Conservation (phyloP, 92 coral and sea anemone genomes). For the Porites divaricata region DNA sequence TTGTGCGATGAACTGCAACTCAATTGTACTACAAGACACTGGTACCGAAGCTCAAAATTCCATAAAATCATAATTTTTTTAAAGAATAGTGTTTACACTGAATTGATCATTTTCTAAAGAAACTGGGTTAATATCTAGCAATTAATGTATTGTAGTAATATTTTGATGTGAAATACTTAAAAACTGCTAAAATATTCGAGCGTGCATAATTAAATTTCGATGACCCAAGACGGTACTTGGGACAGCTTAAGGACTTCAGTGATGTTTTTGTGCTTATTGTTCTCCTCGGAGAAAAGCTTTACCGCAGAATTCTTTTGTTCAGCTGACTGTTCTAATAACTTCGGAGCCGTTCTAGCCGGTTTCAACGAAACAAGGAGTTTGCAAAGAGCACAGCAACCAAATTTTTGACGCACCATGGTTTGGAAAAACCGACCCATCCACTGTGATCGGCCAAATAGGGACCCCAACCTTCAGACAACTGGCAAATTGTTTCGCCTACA, state of each 20-base stretch:
- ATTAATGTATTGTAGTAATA: too few species aligned
- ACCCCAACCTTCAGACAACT: not conserved
- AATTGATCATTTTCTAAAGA: too few species aligned
- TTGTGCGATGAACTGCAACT: too few species aligned
- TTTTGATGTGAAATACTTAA: slow-evolving; percentile 4
- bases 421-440: not conserved
- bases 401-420: not conserved
- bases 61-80: too few species aligned
- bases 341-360: slow-evolving; percentile 2
- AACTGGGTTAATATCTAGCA: too few species aligned
- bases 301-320: slow-evolving; percentile 7
- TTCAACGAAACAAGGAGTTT: not conserved
- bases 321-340: slow-evolving; percentile 6
- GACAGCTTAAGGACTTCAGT: slow-evolving; percentile 2
- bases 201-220: not conserved
- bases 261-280: not conserved
- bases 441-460: not conserved
- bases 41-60: too few species aligned
- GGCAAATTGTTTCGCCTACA: not conserved
- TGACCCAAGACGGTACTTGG: not conserved
- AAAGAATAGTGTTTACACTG: too few species aligned
- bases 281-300: not conserved
- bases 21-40: too few species aligned
- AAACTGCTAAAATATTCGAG: slow-evolving; percentile 2
- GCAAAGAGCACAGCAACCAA: not conserved